phyloP scores from a whole-genome alignment of 2,888 invertebrate species.

The Aleiodes leptofemur region DNA sequence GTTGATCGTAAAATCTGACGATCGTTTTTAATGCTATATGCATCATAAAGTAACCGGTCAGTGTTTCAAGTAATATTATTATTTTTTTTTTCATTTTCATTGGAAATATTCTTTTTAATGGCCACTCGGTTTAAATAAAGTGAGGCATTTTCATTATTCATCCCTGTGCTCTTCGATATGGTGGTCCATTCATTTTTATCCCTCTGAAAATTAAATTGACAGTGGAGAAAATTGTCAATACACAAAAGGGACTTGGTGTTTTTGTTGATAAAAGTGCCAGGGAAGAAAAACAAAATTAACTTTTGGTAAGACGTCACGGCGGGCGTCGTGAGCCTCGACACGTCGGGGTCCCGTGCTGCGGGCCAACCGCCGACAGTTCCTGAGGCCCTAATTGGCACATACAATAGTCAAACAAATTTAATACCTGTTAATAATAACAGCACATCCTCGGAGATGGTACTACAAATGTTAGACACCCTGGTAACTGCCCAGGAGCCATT shows the following conservation, averaged over 20 bases:
- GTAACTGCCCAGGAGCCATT: slow-evolving; percentile 83
- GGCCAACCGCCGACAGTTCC: slow-evolving; percentile 69
- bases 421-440: slow-evolving; percentile 53
- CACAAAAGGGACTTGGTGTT: neutral
- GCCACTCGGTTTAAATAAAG: neutral
- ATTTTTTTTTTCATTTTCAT: too few relatives aligned
- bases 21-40: too few relatives aligned
- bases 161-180: neutral
- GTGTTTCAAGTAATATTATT: too few relatives aligned
- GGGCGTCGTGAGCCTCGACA: slow-evolving; percentile 74
- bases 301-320: slow-evolving; percentile 70
- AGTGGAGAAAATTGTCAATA: neutral
- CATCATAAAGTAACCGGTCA: too few relatives aligned
- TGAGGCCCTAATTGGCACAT: slow-evolving; percentile 63
- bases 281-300: slow-evolving; percentile 20
- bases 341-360: slow-evolving; percentile 72
- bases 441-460: slow-evolving; percentile 82
- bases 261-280: slow-evolving; percentile 5
- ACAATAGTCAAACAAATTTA: slow-evolving; percentile 56
- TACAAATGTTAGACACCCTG: slow-evolving; percentile 83
- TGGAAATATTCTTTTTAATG: neutral
- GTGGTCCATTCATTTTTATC: neutral
- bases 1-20: too few relatives aligned
- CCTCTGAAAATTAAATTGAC: too few relatives aligned
- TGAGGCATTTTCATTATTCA: neutral